Evolutionary conservation across 23 tunicate genomes (phyloP).

Genomic region (Ascidia mentula): DNA sequence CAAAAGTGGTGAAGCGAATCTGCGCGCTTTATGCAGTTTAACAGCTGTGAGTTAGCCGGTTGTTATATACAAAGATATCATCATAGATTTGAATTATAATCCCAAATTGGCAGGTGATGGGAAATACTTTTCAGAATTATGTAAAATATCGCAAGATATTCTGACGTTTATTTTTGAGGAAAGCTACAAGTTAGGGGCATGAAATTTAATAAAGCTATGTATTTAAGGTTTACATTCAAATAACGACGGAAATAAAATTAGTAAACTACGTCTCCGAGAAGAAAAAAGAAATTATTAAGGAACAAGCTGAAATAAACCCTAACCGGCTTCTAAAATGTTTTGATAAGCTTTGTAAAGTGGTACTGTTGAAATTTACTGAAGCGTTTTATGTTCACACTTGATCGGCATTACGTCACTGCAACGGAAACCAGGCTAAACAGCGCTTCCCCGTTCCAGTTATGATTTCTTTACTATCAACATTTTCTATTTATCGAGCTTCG

Average conservation of each 20-base stretch:
- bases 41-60: neutral
- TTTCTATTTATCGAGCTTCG: neutral
- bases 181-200: too few species aligned
- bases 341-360: neutral
- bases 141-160: too few species aligned
- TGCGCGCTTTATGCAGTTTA: neutral
- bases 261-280: too few species aligned
- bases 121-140: too few species aligned
- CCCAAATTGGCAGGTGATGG: neutral
- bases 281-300: too few species aligned
- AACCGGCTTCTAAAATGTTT: neutral
- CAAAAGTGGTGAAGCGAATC: neutral
- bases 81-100: neutral
- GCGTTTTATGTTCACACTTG: slow-evolving; percentile 5
- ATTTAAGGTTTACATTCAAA: too few species aligned
- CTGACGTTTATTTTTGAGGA: too few species aligned
- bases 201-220: too few species aligned
- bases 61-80: neutral
- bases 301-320: too few species aligned
- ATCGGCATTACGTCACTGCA: neutral
- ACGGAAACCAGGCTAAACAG: slow-evolving; percentile 13
- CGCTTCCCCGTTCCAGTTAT: slow-evolving; percentile 12
- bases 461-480: neutral
- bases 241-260: too few species aligned
- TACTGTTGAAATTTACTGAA: neutral